Evolutionary conservation across 2,113 vertebrate species (phyloP).

Genomic region (Ramphastos sulfuratus): DNA sequence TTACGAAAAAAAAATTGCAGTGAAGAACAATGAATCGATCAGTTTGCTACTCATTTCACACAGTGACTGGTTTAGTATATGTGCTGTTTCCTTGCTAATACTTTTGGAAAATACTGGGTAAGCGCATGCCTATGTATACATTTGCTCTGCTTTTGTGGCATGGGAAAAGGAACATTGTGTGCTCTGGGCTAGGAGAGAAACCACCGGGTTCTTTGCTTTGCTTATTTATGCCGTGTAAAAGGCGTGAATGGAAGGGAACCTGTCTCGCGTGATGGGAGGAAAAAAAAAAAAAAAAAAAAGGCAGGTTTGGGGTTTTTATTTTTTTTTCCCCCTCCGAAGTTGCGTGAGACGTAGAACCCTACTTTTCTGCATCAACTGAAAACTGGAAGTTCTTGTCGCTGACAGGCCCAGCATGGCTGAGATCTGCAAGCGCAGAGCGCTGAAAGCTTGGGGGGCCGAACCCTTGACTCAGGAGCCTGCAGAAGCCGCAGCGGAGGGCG

Average conservation of each 20-base stretch:
- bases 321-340: not conserved
- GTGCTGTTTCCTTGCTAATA: not conserved
- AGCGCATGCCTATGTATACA: rapidly evolving
- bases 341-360: not conserved
- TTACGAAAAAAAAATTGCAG: not conserved
- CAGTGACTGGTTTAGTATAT: not conserved
- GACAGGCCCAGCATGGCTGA: not conserved
- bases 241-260: not conserved
- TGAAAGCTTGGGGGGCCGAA: not conserved
- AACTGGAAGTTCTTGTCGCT: not conserved
- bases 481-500: not conserved
- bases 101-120: not conserved
- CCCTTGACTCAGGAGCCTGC: not conserved
- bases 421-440: not conserved
- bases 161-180: not conserved
- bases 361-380: not conserved
- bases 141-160: not conserved
- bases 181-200: not conserved
- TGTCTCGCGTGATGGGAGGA: not conserved
- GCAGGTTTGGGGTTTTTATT: not conserved
- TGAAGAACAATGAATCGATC: not conserved
- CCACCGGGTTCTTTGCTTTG: not conserved
- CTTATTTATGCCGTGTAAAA: not conserved
- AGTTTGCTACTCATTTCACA: rapidly evolving
- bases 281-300: not conserved